Conservation (phyloP, 92 coral and sea anemone genomes). For the Montipora capitata region DNA sequence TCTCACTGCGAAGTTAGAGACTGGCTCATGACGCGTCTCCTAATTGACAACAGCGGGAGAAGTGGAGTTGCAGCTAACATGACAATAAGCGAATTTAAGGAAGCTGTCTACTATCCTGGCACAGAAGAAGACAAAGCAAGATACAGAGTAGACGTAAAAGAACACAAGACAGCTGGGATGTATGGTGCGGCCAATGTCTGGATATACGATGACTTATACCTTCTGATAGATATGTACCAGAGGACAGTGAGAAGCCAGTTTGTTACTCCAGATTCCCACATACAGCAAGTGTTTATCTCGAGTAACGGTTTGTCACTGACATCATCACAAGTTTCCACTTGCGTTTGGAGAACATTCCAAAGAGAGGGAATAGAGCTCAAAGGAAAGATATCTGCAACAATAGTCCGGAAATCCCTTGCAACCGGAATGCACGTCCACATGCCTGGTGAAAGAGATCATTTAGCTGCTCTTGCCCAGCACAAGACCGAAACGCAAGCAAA, state of each 20-base stretch:
- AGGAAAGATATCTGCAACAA: constrained; percentile 53
- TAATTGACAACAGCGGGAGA: constrained; percentile 69
- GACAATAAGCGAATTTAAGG: constrained; percentile 60
- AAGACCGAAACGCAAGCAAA: constrained; percentile 63
- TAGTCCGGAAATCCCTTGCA: constrained; percentile 66
- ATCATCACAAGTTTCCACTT: constrained; percentile 70
- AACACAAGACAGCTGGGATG: constrained; percentile 62
- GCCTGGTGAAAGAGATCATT: constrained; percentile 60
- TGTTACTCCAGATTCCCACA: neutral
- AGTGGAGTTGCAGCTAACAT: constrained; percentile 66
- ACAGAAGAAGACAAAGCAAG: constrained; percentile 66
- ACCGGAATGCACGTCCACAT: constrained; percentile 62
- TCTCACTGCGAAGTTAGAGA: constrained; percentile 60
- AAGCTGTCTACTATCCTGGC: constrained; percentile 47
- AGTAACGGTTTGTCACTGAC: constrained; percentile 67
- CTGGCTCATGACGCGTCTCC: constrained; percentile 57
- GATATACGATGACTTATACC: constrained; percentile 56
- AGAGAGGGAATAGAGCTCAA: constrained; percentile 56
- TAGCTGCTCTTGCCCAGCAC: constrained; percentile 75
- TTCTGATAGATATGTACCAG: constrained; percentile 49
- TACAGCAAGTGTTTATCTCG: constrained; percentile 54
- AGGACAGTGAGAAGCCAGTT: constrained; percentile 60
- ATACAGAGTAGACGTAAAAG: constrained; percentile 56
- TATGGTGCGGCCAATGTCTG: constrained; percentile 72
- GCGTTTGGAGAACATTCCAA: constrained; percentile 61